phyloP scores from a whole-genome alignment of 2,888 invertebrate genomes.

The Subacronicta megacephala region DNA sequence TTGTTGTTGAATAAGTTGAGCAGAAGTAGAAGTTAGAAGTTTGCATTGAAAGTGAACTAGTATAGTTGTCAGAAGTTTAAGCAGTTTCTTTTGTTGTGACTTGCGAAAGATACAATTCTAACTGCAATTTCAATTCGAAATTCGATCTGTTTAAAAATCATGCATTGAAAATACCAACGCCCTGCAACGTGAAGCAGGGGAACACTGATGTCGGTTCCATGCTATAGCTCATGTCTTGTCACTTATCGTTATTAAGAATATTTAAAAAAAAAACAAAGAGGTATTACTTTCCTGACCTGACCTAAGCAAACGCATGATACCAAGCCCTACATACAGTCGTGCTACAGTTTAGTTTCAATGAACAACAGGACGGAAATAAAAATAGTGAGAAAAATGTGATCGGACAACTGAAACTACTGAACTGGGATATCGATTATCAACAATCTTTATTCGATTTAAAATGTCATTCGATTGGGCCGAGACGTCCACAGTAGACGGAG shows the following conservation, averaged over 20 bases:
- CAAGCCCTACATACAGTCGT: neutral
- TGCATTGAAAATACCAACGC: too few relatives aligned
- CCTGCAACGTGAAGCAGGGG: too few relatives aligned
- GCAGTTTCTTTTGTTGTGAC: too few relatives aligned
- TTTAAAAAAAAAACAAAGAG: too few relatives aligned
- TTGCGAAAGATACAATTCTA: too few relatives aligned
- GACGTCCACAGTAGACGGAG: conserved; percentile 28
- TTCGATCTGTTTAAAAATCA: too few relatives aligned
- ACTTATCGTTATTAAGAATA: too few relatives aligned
- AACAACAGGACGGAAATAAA: neutral
- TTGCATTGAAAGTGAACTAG: neutral
- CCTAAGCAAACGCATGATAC: neutral
- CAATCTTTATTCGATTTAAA: conserved; percentile 47
- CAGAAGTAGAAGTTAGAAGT: too few relatives aligned
- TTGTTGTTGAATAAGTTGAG: neutral
- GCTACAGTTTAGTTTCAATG: neutral
- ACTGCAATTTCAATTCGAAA: too few relatives aligned
- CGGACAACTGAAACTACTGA: neutral
- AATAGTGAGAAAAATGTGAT: neutral
- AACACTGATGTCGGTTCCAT: too few relatives aligned
- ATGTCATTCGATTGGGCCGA: conserved; percentile 43
- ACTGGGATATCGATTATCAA: conserved; percentile 19
- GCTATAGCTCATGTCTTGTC: too few relatives aligned
- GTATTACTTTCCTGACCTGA: neutral
- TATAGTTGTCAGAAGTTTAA: neutral